Percentiles rank a stretch among this genome's conserved stretches.
Evolutionary conservation across 2,797 vertebrate species (phyloP).

Genomic region (Buceros bicornis): DNA sequence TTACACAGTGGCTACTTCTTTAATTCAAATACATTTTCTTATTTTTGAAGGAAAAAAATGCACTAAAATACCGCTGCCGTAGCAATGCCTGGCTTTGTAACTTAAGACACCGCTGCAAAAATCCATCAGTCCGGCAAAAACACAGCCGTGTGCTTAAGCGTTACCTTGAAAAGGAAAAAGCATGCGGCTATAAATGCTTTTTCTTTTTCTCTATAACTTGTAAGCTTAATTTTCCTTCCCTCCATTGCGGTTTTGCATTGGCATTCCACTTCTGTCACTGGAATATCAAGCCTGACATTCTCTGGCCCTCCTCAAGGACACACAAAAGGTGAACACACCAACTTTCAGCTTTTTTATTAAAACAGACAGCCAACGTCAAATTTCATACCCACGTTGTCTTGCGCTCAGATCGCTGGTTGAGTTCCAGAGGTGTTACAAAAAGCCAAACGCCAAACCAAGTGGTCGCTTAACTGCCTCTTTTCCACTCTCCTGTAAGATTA

Average conservation of each 20-base stretch:
- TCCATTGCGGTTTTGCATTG: background rate
- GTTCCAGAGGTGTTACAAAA: background rate
- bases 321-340: background rate
- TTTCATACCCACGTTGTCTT: background rate
- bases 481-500: background rate
- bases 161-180: background rate
- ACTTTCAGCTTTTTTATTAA: background rate
- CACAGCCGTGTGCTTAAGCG: background rate
- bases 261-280: background rate
- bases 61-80: background rate
- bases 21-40: background rate
- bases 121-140: background rate
- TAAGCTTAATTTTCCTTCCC: background rate
- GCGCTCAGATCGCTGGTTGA: background rate
- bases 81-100: background rate
- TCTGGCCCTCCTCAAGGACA: background rate
- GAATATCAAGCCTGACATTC: background rate
- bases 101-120: background rate
- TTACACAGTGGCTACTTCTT: background rate
- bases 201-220: background rate
- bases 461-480: background rate
- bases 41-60: background rate
- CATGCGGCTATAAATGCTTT: background rate
- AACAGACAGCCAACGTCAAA: background rate
- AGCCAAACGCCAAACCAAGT: background rate